Percentiles rank a stretch among this genome's conserved stretches.
phyloP scores from a whole-genome alignment of 1,140 invertebrate genomes.

The Laupala kohalensis region DNA sequence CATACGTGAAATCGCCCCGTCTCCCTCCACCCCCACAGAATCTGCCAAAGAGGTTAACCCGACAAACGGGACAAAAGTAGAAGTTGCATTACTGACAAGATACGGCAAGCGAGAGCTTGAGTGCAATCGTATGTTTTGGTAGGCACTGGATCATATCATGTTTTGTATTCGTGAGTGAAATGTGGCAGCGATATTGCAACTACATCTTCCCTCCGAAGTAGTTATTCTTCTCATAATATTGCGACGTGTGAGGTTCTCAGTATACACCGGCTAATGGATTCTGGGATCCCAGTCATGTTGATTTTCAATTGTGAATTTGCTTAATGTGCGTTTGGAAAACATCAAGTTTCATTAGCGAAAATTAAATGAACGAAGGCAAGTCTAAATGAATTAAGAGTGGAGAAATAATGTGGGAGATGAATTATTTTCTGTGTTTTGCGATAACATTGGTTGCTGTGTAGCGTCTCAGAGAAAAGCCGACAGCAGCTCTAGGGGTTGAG shows the following conservation, averaged over 20 bases:
- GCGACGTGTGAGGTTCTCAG: neutral
- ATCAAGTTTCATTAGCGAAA: neutral
- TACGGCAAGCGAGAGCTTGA: neutral
- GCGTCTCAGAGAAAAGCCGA: neutral
- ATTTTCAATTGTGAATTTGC: neutral
- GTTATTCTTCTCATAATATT: neutral
- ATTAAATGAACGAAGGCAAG: neutral
- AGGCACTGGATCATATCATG: neutral
- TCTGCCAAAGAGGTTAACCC: neutral
- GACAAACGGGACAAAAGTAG: neutral
- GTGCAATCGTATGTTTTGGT: neutral
- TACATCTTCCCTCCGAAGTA: neutral
- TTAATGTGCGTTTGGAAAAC: neutral
- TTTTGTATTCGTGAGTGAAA: neutral
- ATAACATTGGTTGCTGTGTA: neutral
- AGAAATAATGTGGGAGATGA: neutral
- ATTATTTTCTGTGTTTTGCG: neutral
- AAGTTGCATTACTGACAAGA: neutral
- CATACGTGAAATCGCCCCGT: too few species aligned
- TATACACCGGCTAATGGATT: neutral
- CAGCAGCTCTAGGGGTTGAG: neutral
- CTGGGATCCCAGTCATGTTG: neutral
- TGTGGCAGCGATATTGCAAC: neutral
- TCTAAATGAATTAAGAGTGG: neutral
- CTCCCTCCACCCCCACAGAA: too few species aligned